Conservation (phyloP, 2,888 invertebrate species). For the Lochmaea capreae region DNA sequence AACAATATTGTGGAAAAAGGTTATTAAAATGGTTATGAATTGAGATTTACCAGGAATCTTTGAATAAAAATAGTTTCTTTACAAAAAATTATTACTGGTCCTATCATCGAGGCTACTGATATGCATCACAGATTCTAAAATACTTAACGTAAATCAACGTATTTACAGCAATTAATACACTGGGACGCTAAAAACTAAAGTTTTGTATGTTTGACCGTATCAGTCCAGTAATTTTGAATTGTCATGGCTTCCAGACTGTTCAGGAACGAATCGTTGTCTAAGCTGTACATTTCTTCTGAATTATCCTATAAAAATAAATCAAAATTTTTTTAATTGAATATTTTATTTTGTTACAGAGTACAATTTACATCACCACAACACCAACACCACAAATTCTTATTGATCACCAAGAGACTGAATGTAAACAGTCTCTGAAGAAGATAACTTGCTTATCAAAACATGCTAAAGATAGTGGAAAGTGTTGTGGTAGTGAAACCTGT, state of each 20-base stretch:
- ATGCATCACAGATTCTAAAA: conserved; percentile 65
- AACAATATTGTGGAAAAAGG: not conserved
- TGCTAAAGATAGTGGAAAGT: too few species aligned
- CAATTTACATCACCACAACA: too few species aligned
- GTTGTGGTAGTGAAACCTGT: too few species aligned
- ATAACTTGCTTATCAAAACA: too few species aligned
- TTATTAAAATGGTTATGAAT: not conserved
- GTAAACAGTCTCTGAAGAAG: too few species aligned
- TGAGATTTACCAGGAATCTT: conserved; percentile 17
- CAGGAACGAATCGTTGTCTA: conserved; percentile 93
- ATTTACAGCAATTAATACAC: conserved; percentile 49
- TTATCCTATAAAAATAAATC: conserved; percentile 77
- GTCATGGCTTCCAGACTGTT: conserved; percentile 95
- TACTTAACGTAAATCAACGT: conserved; percentile 55
- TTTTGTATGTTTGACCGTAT: conserved; percentile 90
- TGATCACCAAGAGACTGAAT: too few species aligned
- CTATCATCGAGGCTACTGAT: conserved; percentile 55
- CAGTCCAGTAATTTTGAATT: conserved; percentile 94
- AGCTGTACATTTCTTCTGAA: conserved; percentile 93
- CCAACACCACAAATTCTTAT: too few species aligned
- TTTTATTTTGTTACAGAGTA: not conserved
- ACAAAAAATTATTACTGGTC: conserved; percentile 37
- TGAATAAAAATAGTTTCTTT: conserved; percentile 19
- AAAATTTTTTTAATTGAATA: not conserved
- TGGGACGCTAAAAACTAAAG: conserved; percentile 68